A percentile compares a stretch with the other conserved stretches of the same genome.
phyloP scores from a whole-genome alignment of 2,797 vertebrate species.

The Eutrigla gurnardus region DNA sequence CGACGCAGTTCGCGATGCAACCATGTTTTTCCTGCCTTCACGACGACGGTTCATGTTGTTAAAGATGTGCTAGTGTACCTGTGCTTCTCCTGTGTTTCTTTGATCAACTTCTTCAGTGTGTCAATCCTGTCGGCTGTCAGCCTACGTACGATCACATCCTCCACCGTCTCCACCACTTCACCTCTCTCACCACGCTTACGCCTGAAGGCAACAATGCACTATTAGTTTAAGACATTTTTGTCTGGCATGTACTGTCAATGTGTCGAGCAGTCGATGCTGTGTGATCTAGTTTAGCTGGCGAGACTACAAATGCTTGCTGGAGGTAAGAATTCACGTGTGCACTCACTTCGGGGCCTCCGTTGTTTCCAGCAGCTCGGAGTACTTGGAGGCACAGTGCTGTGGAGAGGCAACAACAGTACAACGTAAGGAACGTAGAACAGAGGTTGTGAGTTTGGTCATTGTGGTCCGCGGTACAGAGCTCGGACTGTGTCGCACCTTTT shows the following conservation, averaged over 20 bases:
- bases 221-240: not conserved
- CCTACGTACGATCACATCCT: slow-evolving; percentile 95
- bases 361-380: slow-evolving; percentile 95
- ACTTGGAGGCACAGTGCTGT: slow-evolving; percentile 97
- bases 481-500: slow-evolving; percentile 86
- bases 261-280: not conserved
- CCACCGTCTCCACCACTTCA: slow-evolving; percentile 96
- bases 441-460: not conserved
- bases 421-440: slow-evolving; percentile 1
- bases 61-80: slow-evolving; percentile 78
- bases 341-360: slow-evolving; percentile 98
- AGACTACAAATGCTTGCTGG: slow-evolving; percentile 1
- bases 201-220: slow-evolving; percentile 72
- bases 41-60: not conserved
- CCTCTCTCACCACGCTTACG: slow-evolving; percentile 96
- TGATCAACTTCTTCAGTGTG: slow-evolving; percentile 93
- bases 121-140: slow-evolving; percentile 95
- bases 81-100: slow-evolving; percentile 96
- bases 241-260: not conserved
- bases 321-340: slow-evolving; percentile 14
- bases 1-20: not conserved
- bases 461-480: not conserved
- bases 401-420: slow-evolving; percentile 24
- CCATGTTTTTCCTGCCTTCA: not conserved
- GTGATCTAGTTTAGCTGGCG: not conserved